Evolutionary conservation across 2,113 vertebrate species (phyloP).

Genomic region (Alectura lathami): DNA sequence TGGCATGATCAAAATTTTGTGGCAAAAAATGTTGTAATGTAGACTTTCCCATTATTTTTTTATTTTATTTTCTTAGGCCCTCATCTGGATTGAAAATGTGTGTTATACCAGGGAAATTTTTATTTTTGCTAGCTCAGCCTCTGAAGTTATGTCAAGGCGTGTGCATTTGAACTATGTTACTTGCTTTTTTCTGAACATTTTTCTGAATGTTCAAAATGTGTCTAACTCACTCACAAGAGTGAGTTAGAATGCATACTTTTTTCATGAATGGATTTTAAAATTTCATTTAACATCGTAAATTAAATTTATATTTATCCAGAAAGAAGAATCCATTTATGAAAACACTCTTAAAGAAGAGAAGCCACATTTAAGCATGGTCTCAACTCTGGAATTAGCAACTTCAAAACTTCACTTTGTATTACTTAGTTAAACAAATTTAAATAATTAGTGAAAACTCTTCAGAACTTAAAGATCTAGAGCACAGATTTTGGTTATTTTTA

Average conservation of each 20-base stretch:
- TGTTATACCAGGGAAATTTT: neutral
- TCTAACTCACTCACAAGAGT: too few relatives aligned
- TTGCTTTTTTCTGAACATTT: neutral
- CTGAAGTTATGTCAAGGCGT: constrained; percentile 26
- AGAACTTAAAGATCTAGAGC: too few relatives aligned
- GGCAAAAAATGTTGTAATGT: neutral
- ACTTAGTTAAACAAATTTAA: too few relatives aligned
- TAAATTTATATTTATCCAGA: neutral
- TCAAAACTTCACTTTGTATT: too few relatives aligned
- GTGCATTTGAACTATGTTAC: neutral
- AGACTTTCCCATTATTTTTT: neutral
- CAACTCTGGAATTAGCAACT: too few relatives aligned
- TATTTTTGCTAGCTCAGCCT: neutral
- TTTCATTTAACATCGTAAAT: neutral
- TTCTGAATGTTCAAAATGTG: too few relatives aligned
- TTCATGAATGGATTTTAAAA: neutral
- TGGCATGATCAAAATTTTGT: neutral
- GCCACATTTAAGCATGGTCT: too few relatives aligned
- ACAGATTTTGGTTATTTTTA: too few relatives aligned
- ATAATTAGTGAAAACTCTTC: too few relatives aligned
- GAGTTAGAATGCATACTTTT: neutral
- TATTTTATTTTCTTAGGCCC: neutral
- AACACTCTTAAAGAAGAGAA: too few relatives aligned
- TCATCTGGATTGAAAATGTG: constrained; percentile 15
- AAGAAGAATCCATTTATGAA: neutral